Base-by-base conservation (phyloP, 35 echinoderm and acorn worm species). In the Nesometra sesokonis region DNA sequence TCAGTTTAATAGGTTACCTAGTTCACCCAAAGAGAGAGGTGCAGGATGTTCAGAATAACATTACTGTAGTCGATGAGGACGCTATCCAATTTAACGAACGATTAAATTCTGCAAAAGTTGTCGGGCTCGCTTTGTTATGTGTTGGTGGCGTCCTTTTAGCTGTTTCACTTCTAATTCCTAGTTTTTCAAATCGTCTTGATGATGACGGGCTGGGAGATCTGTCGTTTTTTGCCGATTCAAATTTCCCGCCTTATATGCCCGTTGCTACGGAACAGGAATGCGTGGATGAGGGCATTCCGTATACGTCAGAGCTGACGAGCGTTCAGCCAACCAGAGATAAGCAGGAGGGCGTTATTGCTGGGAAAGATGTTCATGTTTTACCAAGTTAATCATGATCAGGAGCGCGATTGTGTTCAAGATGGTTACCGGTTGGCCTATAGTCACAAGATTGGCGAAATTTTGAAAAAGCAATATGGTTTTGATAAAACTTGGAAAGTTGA, bases 211-310 rank as follows among this genome's bases (percentile, higher is more conserved):
- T 77, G 46, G 80, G 87, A 32, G 85, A 88, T 2, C 86, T 91
- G 30, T 91, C 90, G 77, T 78, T 97, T 32, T 77, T 86, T 32
- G 82, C 93, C 0, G 94, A 97, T 85, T 86, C 94, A 11, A 84
- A 84, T 17, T 99, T 94, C 77, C 92, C 96, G 46, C 96, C 96
- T n/a, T 99, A 94, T 33, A 90, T 99, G 92, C 92, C 96, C 31
- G 38, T 94, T 32, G 88, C 87, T 80, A 90, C 85, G 31, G 78
- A 76, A 31, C 82, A 92, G 8, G 93, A 93, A 34, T 46, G 83
- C 5, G 77, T 86, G 29, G 96, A 99, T 9, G 96, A 99, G n/a
- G 92, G 92, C 17, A 93, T 99, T 52, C 96, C 96, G 11, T 94
- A 91, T 85, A 99, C 96, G 3, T 94, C 96, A 29, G 90, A 93